Evolutionary conservation across 92 coral and sea anemone species (phyloP).

Genomic region (Isaurus tuberculatus): DNA sequence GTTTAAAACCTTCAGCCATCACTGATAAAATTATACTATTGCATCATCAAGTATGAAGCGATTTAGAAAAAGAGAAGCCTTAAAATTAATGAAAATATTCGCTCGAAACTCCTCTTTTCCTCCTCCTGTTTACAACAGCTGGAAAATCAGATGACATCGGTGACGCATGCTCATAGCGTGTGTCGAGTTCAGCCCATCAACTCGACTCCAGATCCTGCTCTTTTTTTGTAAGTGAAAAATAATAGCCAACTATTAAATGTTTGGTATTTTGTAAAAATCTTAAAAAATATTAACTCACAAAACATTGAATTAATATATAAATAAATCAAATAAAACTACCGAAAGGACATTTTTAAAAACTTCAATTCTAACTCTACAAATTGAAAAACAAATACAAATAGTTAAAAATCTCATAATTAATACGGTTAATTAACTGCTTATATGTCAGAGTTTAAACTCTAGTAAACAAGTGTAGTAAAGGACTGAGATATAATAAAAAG

Average conservation of each 20-base stretch:
- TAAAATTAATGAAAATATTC: not conserved
- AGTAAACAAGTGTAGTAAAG: no score
- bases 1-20: conserved; percentile 90
- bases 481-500: no score
- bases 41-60: not conserved
- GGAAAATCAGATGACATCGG: conserved; percentile 25
- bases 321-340: no score
- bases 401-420: no score
- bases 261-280: no score
- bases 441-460: no score
- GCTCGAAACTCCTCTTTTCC: conserved; percentile 23
- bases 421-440: no score
- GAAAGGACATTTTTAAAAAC: no score
- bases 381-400: no score
- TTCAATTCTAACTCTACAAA: no score
- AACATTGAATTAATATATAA: no score
- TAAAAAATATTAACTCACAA: not conserved
- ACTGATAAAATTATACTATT: not conserved
- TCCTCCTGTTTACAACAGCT: conserved; percentile 32
- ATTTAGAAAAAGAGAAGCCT: conserved; percentile 2
- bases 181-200: conserved; percentile 28
- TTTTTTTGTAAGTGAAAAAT: not conserved
- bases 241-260: not conserved
- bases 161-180: not conserved
- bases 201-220: conserved; percentile 23